Evolutionary conservation across 92 coral and sea anemone genomes (phyloP).

Genomic region (Umimayanthus chanpuru): DNA sequence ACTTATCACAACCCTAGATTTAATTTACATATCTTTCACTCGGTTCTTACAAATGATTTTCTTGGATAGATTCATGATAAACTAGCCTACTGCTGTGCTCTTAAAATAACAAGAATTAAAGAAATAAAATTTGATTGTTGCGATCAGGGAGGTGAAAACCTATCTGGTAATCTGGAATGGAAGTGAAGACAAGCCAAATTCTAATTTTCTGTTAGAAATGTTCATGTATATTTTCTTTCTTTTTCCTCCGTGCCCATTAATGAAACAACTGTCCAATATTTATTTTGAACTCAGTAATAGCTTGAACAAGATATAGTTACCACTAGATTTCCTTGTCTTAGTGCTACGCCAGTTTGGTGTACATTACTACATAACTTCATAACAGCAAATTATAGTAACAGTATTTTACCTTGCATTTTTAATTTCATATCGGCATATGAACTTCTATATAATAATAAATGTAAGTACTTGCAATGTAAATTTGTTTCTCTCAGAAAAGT

Average conservation of each 20-base stretch:
- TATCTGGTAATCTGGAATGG: not conserved
- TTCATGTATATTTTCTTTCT: not conserved
- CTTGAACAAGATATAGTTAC: not conserved
- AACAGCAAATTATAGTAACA: too few species aligned
- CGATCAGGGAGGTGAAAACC: not conserved
- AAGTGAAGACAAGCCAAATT: not conserved
- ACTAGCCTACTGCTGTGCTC: not conserved
- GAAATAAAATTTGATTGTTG: not conserved
- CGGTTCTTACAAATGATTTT: not conserved
- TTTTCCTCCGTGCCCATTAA: too few species aligned
- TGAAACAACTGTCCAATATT: not conserved
- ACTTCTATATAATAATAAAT: not conserved
- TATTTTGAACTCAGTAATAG: not conserved
- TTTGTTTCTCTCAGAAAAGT: not conserved
- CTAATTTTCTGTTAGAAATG: not conserved
- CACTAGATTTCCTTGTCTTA: not conserved
- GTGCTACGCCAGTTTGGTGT: not conserved
- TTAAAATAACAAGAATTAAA: not conserved
- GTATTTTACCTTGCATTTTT: too few species aligned
- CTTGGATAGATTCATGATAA: not conserved
- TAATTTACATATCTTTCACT: slow-evolving; percentile 4
- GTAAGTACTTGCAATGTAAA: not conserved
- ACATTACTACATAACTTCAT: not conserved
- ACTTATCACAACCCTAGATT: not conserved
- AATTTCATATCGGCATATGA: too few species aligned